Evolutionary conservation across 1,140 invertebrate genomes (phyloP), one percentile per base, ranked within the genome.

Genomic region (Drosophila nikananu): DNA sequence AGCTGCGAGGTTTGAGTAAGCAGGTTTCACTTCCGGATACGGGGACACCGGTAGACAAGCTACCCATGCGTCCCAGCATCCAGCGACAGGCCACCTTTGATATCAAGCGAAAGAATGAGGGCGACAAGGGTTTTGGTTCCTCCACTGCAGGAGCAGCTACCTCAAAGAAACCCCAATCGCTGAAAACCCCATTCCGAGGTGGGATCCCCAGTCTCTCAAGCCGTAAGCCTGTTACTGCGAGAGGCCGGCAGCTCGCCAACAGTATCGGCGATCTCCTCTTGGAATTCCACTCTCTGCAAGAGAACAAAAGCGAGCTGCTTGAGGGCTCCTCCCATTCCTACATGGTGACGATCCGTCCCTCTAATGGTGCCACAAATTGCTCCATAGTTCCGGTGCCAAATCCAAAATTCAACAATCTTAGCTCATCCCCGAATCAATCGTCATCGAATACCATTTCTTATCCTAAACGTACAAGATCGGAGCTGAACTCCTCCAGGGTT

Each of bases 1-100:
- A 74, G 17, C 10, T 83, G 15, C 60, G 62, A 6, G 19, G 42
- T 1, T 27, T 35, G 13, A 55, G 75, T 21, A 37, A 37, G 5
- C 17, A 52, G 10, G 2, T 17, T n/a, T 0, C 5, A 3, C 1
- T 8, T 15, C 0, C 10, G 5, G 4, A 27, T 15, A 0, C 4
- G 3, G 17, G 7, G 9, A 4, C 25, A 19, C 2, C 6, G 7
- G 3, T 1, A 13, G 23, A 4, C 13, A 17, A 30, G n/a, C 44
- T 6, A 30, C 12, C 32, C 0, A 46, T 54, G 8, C 41, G 35
- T 9, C 64, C 64, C 5, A 25, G 44, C 23, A 49, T 86, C 2
- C 67, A 12, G 9, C 35, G 83, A 3, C 67, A 86, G 32, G 77
- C 10, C 27, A 86, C 83, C 23, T 86, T 86, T 41, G 72, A 77